phyloP scores from a whole-genome alignment of 2,888 invertebrate genomes.

The Heliconius charithonia region DNA sequence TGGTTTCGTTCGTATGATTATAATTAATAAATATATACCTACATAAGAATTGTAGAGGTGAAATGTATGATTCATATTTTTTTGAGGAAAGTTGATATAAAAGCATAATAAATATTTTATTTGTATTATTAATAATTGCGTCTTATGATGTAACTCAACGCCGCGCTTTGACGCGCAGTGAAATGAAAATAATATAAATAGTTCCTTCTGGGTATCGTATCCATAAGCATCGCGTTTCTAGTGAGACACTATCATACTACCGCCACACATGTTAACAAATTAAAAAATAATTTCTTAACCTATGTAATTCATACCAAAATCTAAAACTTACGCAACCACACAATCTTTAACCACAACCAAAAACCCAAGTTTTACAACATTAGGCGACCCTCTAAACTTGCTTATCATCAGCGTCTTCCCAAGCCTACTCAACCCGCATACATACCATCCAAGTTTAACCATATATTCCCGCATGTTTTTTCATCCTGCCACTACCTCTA shows the following conservation, averaged over 20 bases:
- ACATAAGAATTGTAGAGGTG: too few species aligned
- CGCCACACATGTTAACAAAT: too few species aligned
- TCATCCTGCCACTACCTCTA: constrained; percentile 32
- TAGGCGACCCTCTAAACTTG: background rate
- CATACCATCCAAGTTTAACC: constrained; percentile 29
- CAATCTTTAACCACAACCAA: background rate
- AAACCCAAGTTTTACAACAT: background rate
- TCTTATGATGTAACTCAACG: too few species aligned
- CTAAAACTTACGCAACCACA: background rate
- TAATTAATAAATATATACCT: background rate
- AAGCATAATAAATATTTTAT: background rate
- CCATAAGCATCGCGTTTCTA: too few species aligned
- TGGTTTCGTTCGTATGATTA: constrained; percentile 6
- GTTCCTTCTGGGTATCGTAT: too few species aligned
- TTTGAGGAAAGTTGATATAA: background rate
- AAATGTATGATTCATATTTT: too few species aligned
- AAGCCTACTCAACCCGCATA: constrained; percentile 38
- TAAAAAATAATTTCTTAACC: too few species aligned
- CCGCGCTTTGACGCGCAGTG: too few species aligned
- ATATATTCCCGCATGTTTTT: constrained; percentile 41
- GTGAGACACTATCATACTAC: too few species aligned
- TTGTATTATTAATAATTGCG: too few species aligned
- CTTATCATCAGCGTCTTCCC: background rate
- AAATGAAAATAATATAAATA: too few species aligned
- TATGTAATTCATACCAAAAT: background rate